phyloP scores from a whole-genome alignment of 2,113 vertebrate species.

The Vanacampus margaritifer region DNA sequence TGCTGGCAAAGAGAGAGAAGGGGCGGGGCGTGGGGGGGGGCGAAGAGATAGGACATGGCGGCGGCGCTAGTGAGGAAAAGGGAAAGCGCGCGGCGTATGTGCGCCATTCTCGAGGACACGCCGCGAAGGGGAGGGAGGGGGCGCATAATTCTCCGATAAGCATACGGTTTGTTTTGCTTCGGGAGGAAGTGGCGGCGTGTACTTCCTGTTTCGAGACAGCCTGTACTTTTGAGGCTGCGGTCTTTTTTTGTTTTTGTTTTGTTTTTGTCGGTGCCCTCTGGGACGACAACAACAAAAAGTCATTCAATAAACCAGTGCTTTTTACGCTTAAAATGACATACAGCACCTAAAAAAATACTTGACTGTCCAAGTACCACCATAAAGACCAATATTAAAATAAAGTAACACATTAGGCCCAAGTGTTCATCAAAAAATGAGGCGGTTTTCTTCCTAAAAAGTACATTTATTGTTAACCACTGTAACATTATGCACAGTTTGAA shows the following conservation, averaged over 20 bases:
- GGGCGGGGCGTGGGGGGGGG: slow-evolving; percentile 12
- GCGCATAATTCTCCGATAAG: slow-evolving; percentile 72
- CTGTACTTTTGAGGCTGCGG: slow-evolving; percentile 49
- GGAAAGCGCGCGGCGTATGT: slow-evolving; percentile 65
- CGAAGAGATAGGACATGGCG: slow-evolving; percentile 57
- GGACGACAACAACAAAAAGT: slow-evolving; percentile 17
- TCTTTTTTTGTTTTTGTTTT: not conserved
- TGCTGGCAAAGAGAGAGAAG: slow-evolving; percentile 54
- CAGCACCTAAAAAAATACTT: not conserved
- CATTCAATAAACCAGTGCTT: not conserved
- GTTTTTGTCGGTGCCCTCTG: slow-evolving; percentile 23
- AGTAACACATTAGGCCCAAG: not conserved
- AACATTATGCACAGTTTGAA: no score
- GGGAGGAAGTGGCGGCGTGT: slow-evolving; percentile 53
- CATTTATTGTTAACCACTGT: no score
- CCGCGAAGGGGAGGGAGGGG: slow-evolving; percentile 24
- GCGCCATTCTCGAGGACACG: slow-evolving; percentile 58
- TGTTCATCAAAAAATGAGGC: no score
- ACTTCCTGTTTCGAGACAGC: slow-evolving; percentile 71
- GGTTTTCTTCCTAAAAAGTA: not conserved
- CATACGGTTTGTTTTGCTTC: slow-evolving; percentile 67
- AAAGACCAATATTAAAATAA: not conserved
- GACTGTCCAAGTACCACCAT: not conserved
- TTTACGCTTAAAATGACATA: not conserved
- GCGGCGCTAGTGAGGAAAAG: slow-evolving; percentile 27